phyloP scores from a whole-genome alignment of 2,888 invertebrate genomes.

The Drosophila barbarae region DNA sequence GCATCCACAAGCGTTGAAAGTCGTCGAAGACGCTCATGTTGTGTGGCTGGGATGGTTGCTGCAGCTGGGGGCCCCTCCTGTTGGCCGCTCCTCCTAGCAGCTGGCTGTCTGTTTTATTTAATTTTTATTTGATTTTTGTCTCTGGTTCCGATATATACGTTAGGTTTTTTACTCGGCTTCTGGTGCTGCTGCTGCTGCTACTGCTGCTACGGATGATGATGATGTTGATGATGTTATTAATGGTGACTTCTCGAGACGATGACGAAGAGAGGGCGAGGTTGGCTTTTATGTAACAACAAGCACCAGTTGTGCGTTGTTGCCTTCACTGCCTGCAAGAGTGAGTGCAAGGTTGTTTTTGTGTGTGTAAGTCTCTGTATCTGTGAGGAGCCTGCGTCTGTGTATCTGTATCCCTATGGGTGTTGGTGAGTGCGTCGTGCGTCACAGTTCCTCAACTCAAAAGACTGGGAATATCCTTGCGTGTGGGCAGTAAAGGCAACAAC shows the following conservation, averaged over 20 bases:
- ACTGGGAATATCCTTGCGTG: slow-evolving; percentile 41
- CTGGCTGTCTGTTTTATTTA: slow-evolving; percentile 2
- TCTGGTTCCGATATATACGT: slow-evolving; percentile 4
- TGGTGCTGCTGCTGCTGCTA: neutral
- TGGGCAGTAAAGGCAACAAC: slow-evolving; percentile 27
- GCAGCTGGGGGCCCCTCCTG: slow-evolving; percentile 24
- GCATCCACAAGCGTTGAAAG: slow-evolving; percentile 94
- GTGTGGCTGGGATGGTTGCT: neutral
- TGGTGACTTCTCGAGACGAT: slow-evolving; percentile 31
- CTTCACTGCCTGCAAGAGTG: slow-evolving; percentile 66
- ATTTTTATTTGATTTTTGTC: slow-evolving; percentile 1
- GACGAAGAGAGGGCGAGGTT: slow-evolving; percentile 41
- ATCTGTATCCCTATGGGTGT: slow-evolving; percentile 14
- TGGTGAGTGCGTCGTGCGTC: slow-evolving; percentile 37
- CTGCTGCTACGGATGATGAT: slow-evolving; percentile 14
- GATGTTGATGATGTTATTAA: slow-evolving; percentile 24
- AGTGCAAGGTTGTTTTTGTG: slow-evolving; percentile 25
- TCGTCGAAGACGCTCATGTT: slow-evolving; percentile 92
- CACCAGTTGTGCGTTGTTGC: slow-evolving; percentile 63
- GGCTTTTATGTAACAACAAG: slow-evolving; percentile 63
- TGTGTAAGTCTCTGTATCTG: slow-evolving; percentile 9
- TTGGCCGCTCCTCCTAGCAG: slow-evolving; percentile 5
- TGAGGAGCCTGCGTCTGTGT: slow-evolving; percentile 8
- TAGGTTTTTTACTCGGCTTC: slow-evolving; percentile 6
- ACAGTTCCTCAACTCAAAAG: slow-evolving; percentile 20